A percentile compares a stretch with the other conserved stretches of the same genome.
These are phyloP conservation scores for Lepidochrysops patricia DNA, from an alignment of 2,888 invertebrate genomes.

Conservation along the genomic window DNA sequence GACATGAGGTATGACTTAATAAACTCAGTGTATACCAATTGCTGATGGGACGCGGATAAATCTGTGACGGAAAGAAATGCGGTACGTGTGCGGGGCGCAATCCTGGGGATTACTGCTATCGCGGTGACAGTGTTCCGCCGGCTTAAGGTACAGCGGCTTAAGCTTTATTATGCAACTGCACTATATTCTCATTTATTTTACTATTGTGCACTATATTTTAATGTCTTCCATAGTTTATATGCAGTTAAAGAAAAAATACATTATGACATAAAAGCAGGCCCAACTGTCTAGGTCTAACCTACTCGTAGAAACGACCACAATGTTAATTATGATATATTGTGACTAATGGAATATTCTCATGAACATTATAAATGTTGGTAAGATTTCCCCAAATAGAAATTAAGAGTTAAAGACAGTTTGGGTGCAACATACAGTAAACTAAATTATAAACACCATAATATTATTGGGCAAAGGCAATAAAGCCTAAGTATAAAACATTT, in stretches of 20 bases:
- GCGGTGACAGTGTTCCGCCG: conserved; percentile 11
- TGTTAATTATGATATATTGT: not conserved
- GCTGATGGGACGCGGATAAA: not conserved
- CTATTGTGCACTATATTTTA: not conserved
- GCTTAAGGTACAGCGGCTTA: conserved; percentile 8
- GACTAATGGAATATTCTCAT: not conserved
- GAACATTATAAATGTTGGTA: not conserved
- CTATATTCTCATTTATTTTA: not conserved
- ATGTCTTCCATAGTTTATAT: too few species aligned
- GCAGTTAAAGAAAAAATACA: too few species aligned
- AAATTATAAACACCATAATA: too few species aligned
- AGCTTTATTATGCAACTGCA: not conserved
- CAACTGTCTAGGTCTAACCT: too few species aligned
- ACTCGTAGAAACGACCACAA: too few species aligned
- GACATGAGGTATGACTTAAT: too few species aligned
- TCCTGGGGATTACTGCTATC: conserved; percentile 27
- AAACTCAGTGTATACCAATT: not conserved
- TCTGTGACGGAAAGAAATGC: conserved; percentile 18
- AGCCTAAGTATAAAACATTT: not conserved
- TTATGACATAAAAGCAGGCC: too few species aligned
- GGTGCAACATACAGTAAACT: too few species aligned
- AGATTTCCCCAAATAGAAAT: not conserved
- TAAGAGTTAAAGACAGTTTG: not conserved
- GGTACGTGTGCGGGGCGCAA: conserved; percentile 22
- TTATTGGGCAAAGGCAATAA: not conserved